Conservation (phyloP, 2,888 invertebrate species). For the Criorhina ranunculi region DNA sequence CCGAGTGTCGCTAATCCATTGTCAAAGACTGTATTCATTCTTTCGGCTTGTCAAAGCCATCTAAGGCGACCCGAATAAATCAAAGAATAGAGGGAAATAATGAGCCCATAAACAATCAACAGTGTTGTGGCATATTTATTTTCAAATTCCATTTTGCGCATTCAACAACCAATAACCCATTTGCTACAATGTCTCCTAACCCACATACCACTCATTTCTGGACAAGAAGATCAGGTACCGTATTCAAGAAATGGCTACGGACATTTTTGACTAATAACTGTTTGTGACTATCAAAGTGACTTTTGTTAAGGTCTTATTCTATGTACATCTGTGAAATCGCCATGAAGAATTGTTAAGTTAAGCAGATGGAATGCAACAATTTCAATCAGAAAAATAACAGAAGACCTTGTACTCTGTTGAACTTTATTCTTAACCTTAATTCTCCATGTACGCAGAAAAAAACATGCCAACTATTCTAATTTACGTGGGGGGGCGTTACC, state of each 20-base stretch:
- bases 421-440: conserved; percentile 67
- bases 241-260: not conserved
- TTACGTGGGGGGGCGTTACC: conserved; percentile 53
- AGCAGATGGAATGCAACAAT: conserved; percentile 28
- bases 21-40: not conserved
- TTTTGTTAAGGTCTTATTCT: conserved; percentile 40
- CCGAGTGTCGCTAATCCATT: too few relatives aligned
- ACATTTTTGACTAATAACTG: not conserved
- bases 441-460: conserved; percentile 17
- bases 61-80: not conserved
- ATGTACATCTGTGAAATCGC: conserved; percentile 4
- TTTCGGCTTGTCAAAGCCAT: not conserved
- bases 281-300: not conserved
- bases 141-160: conserved; percentile 7
- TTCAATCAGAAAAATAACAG: conserved; percentile 51
- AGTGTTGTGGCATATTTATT: not conserved
- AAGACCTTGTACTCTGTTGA: conserved; percentile 65
- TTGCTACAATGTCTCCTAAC: conserved; percentile 5
- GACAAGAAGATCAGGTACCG: not conserved
- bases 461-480: conserved; percentile 48
- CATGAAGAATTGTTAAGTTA: conserved; percentile 12
- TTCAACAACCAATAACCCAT: not conserved
- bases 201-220: conserved; percentile 1
- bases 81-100: not conserved
- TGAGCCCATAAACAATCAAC: not conserved